Base-by-base conservation (phyloP, 2,113 vertebrate species). In the Burhinus oedicnemus region DNA sequence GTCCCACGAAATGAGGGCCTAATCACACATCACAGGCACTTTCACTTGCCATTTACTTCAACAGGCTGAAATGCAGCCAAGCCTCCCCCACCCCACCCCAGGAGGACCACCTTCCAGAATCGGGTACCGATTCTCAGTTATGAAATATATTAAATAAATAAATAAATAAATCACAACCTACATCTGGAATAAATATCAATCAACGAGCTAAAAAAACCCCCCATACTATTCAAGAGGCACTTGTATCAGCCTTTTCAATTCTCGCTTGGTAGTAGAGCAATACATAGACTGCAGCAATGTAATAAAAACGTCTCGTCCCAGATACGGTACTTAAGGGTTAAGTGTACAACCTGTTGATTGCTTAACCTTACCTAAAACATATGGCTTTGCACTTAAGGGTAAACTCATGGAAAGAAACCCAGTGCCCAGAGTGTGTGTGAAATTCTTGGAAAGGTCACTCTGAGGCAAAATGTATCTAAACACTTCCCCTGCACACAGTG, bases 331-430 rank as follows among this genome's bases (percentile, higher is more conserved):
- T 90, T 44, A 95, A 94, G 96, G 94, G 97, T 97, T 97, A 97
- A 97, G 85, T 61, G 61, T 65, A 76, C 80, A 95, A 96, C 79
- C 82, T 96, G 84, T 11, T 89, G 89, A 94, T 95, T 94, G 85
- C 79, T 96, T 91, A 94, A 82, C 93, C 93, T 94, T 91, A 75
- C 93, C 83, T 72, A 38, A 94, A 97, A 95, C 97, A 98, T 58
- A 81, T 97, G 97, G 97, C 84, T 97, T 97, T 98, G 96, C 90
- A 94, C 95, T 98, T 95, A 88, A 80, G 90, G 94, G 93, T 90
- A 97, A 92, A 89, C 19, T 89, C 69, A 34, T 23, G 64, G 82
- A 90, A 88, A 75, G 90, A 49, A 83, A 87, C 34, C 42, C 52
- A 32, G 78, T 72, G 94, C 66, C 92, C 96, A 94, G 82, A 97